phyloP scores from a whole-genome alignment of 2,888 invertebrate species.

The Acrocyrtus sp. region DNA sequence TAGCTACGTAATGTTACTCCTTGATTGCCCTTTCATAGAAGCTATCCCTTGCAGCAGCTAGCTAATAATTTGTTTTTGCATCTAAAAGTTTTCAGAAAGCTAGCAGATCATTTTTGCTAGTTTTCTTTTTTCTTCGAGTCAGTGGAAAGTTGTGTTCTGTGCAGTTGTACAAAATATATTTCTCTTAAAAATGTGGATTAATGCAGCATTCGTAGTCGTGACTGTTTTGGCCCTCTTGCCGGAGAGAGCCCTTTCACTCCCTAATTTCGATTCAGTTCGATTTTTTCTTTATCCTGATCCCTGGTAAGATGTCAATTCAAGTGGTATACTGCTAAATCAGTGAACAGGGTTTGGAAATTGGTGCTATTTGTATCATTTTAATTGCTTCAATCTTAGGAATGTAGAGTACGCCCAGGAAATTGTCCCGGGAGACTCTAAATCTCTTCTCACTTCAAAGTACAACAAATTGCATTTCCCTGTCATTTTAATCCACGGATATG shows the following conservation, averaged over 20 bases:
- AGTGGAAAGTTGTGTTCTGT: neutral
- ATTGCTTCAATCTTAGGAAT: slow-evolving; percentile 37
- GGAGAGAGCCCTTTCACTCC: too few species aligned
- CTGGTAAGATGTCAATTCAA: too few species aligned
- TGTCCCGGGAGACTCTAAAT: slow-evolving; percentile 54
- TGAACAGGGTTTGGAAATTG: too few species aligned
- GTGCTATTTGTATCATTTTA: neutral
- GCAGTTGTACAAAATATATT: neutral
- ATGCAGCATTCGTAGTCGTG: neutral
- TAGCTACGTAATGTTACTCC: neutral
- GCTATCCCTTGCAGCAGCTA: too few species aligned
- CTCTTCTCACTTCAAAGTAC: slow-evolving; percentile 52
- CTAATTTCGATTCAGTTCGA: slow-evolving; percentile 47
- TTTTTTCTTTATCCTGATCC: slow-evolving; percentile 56
- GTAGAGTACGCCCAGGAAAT: slow-evolving; percentile 54
- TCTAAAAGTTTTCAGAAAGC: neutral
- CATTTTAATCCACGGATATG: slow-evolving; percentile 52
- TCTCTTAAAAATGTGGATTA: slow-evolving; percentile 17
- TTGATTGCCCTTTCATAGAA: too few species aligned
- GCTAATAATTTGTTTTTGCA: too few species aligned
- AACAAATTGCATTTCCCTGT: slow-evolving; percentile 57
- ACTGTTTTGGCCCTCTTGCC: slow-evolving; percentile 16
- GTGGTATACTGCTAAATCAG: too few species aligned
- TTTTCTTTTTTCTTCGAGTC: neutral
- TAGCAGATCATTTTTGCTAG: too few species aligned